Conservation (phyloP, 2,888 invertebrate genomes). For the Agonopterix arenella region DNA sequence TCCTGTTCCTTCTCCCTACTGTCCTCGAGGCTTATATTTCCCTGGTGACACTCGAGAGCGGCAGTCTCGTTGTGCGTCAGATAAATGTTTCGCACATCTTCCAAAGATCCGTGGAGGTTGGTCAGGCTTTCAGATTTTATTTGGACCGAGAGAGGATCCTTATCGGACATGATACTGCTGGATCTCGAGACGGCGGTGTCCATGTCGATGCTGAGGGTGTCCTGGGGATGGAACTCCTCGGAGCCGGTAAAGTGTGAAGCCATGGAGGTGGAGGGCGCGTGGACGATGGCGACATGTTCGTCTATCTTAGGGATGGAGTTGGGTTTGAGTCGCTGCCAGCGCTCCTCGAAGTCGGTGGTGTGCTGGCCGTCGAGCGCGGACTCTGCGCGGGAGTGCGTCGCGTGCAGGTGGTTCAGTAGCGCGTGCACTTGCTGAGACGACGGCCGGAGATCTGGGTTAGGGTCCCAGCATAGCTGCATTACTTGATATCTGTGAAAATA, state of each 20-base stretch:
- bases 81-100: slow-evolving; percentile 72
- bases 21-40: slow-evolving; percentile 51
- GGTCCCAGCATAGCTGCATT: slow-evolving; percentile 84
- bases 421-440: slow-evolving; percentile 56
- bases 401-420: slow-evolving; percentile 57
- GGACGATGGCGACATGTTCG: slow-evolving; percentile 66
- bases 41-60: slow-evolving; percentile 58
- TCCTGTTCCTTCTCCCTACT: slow-evolving; percentile 51
- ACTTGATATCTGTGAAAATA: slow-evolving; percentile 77
- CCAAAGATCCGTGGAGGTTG: slow-evolving; percentile 83
- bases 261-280: slow-evolving; percentile 55
- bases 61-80: slow-evolving; percentile 63
- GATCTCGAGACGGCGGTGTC: slow-evolving; percentile 58
- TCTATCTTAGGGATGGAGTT: slow-evolving; percentile 78
- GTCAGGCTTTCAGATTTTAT: slow-evolving; percentile 75
- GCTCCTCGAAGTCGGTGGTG: slow-evolving; percentile 80
- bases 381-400: slow-evolving; percentile 29
- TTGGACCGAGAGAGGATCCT: slow-evolving; percentile 53
- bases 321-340: slow-evolving; percentile 84
- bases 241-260: slow-evolving; percentile 49
- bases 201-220: slow-evolving; percentile 50
- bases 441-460: slow-evolving; percentile 39
- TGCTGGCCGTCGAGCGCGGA: slow-evolving; percentile 33
- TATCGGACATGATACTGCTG: slow-evolving; percentile 64
- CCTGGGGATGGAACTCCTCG: slow-evolving; percentile 41